A percentile compares a stretch with the other conserved stretches of the same genome.
Evolutionary conservation across 2,888 invertebrate genomes (phyloP).

Genomic region (Caenorhabditis afra): DNA sequence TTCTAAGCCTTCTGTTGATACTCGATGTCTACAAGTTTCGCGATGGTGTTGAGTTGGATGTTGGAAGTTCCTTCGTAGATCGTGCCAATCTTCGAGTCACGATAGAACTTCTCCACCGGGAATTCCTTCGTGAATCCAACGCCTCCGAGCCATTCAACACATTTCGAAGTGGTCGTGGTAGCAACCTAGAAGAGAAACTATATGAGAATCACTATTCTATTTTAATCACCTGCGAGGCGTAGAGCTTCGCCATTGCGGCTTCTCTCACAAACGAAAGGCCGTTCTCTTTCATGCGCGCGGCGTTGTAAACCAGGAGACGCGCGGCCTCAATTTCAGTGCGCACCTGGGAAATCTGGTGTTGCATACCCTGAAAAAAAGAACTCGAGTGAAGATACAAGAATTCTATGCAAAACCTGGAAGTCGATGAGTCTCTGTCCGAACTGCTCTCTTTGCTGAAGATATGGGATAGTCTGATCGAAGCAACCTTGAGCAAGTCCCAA

Average conservation of each 20-base stretch:
- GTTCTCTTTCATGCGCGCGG: conserved; percentile 91
- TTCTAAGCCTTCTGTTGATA: conserved; percentile 65
- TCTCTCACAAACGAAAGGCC: conserved; percentile 91
- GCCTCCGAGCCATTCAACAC: conserved; percentile 98
- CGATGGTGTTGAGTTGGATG: conserved; percentile 96
- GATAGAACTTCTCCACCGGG: conserved; percentile 95
- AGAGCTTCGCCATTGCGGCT: conserved; percentile 96
- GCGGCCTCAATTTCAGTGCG: conserved; percentile 93
- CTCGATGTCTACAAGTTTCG: conserved; percentile 86
- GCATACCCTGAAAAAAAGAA: conserved; percentile 87
- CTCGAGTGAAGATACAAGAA: not conserved
- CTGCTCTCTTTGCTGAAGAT: conserved; percentile 93
- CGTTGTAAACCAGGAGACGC: conserved; percentile 93
- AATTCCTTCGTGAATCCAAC: conserved; percentile 96
- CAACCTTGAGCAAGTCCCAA: conserved; percentile 91
- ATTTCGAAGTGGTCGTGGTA: conserved; percentile 90
- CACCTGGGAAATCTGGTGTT: conserved; percentile 93
- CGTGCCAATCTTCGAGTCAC: conserved; percentile 96
- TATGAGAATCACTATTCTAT: too few species aligned
- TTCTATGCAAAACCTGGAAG: conserved; percentile 87
- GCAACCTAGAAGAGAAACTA: conserved; percentile 85
- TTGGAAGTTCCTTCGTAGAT: conserved; percentile 98
- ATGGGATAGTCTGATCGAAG: conserved; percentile 94
- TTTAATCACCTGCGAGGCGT: conserved; percentile 85
- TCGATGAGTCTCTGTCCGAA: conserved; percentile 91